Evolutionary conservation across 2,113 vertebrate genomes (phyloP).

Genomic region (Genyomyrus donnyi): DNA sequence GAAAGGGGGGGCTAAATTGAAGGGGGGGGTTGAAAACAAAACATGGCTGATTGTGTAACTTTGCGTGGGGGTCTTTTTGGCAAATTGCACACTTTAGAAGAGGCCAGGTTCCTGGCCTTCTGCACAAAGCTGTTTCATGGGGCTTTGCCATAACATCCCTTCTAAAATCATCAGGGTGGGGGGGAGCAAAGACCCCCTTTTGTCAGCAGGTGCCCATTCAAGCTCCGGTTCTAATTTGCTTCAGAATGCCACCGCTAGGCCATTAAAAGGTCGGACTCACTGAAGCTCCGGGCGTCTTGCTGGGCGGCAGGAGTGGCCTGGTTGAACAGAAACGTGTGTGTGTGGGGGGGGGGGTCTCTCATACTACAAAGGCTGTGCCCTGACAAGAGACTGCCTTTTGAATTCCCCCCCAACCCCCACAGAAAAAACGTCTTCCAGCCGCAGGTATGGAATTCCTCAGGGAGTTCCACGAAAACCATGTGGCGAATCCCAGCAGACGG

Average conservation of each 20-base stretch:
- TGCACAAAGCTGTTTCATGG: slow-evolving; percentile 6
- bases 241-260: neutral
- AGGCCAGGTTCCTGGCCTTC: neutral
- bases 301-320: neutral
- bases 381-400: slow-evolving; percentile 2
- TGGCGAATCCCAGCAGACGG: neutral
- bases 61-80: neutral
- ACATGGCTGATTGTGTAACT: neutral
- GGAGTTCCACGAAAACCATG: neutral
- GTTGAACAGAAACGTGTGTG: neutral
- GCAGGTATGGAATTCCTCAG: slow-evolving; percentile 12
- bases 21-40: neutral
- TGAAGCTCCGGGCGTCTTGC: neutral
- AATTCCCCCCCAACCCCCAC: neutral
- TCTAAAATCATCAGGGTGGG: slow-evolving; percentile 10
- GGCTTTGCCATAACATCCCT: slow-evolving; percentile 18
- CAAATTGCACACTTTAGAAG: slow-evolving; percentile 17
- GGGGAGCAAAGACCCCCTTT: neutral
- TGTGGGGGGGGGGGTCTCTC: neutral
- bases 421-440: neutral
- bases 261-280: slow-evolving; percentile 4
- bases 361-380: neutral
- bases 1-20: neutral
- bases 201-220: slow-evolving; percentile 6
- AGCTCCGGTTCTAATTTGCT: slow-evolving; percentile 7